Evolutionary conservation across 2,888 invertebrate genomes (phyloP).

Genomic region (Campoplex capitator): DNA sequence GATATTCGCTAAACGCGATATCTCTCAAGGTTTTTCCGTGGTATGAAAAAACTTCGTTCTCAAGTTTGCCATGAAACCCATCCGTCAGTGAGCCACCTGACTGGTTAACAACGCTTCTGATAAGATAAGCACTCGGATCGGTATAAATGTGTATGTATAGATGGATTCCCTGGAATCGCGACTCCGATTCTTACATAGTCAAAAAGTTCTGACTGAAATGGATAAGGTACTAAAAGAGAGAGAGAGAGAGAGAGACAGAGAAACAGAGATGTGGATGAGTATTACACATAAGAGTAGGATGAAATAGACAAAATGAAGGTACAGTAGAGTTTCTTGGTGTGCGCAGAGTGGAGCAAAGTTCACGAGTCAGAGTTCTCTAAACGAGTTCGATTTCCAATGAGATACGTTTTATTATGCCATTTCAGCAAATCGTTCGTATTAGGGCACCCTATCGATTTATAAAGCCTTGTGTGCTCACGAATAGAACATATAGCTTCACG

Average conservation of each 20-base stretch:
- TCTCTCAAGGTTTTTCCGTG: slow-evolving; percentile 9
- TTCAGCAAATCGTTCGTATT: slow-evolving; percentile 75
- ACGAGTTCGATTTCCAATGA: slow-evolving; percentile 71
- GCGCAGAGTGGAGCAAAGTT: slow-evolving; percentile 62
- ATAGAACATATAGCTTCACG: slow-evolving; percentile 3
- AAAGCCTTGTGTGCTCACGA: slow-evolving; percentile 59
- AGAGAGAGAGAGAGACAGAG: neutral
- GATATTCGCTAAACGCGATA: slow-evolving; percentile 57
- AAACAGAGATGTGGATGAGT: slow-evolving; percentile 5
- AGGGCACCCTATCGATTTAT: slow-evolving; percentile 74
- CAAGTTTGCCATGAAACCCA: slow-evolving; percentile 61
- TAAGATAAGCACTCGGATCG: slow-evolving; percentile 51
- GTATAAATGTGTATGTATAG: slow-evolving; percentile 7
- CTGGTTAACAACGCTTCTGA: slow-evolving; percentile 40
- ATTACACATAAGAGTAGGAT: neutral
- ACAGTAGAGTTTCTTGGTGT: slow-evolving; percentile 12
- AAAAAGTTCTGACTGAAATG: slow-evolving; percentile 50
- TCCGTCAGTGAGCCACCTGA: slow-evolving; percentile 54
- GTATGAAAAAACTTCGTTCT: slow-evolving; percentile 24
- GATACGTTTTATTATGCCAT: slow-evolving; percentile 76
- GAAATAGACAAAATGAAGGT: slow-evolving; percentile 22
- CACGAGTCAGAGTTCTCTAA: slow-evolving; percentile 65
- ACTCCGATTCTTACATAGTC: slow-evolving; percentile 33
- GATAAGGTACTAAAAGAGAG: slow-evolving; percentile 1
- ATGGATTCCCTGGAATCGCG: neutral